phyloP scores from a whole-genome alignment of 1,140 invertebrate genomes.

The Drosophila ohnishii region DNA sequence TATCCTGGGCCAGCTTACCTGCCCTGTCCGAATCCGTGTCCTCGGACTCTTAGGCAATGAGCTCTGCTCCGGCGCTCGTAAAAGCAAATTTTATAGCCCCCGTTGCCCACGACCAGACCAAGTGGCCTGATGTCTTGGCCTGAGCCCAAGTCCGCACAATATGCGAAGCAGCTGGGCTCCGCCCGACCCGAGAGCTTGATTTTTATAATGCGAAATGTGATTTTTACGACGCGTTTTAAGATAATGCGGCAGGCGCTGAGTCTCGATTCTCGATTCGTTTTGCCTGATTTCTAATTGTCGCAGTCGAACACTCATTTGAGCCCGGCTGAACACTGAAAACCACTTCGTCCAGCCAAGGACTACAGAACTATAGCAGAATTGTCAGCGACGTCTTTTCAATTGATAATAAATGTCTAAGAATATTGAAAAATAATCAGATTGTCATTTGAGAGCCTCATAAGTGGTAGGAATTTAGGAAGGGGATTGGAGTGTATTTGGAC shows the following conservation, averaged over 20 bases:
- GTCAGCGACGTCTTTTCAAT: neutral
- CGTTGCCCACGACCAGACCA: slow-evolving; percentile 35
- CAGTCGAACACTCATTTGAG: slow-evolving; percentile 51
- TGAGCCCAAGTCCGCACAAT: slow-evolving; percentile 29
- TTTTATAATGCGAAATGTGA: slow-evolving; percentile 80
- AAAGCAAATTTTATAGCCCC: slow-evolving; percentile 73
- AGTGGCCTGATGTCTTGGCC: slow-evolving; percentile 24
- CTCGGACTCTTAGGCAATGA: slow-evolving; percentile 52
- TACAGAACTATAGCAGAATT: slow-evolving; percentile 2
- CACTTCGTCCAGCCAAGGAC: slow-evolving; percentile 21
- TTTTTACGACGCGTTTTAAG: slow-evolving; percentile 77
- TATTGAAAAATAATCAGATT: slow-evolving; percentile 4
- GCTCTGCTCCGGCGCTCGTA: slow-evolving; percentile 57
- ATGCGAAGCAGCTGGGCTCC: slow-evolving; percentile 60
- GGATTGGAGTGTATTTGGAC: neutral
- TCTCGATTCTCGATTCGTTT: slow-evolving; percentile 45
- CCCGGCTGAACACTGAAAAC: slow-evolving; percentile 46
- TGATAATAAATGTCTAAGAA: slow-evolving; percentile 8
- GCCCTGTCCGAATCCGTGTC: slow-evolving; percentile 24
- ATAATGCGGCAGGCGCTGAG: slow-evolving; percentile 62
- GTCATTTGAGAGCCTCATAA: neutral
- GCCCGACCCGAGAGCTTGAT: slow-evolving; percentile 30
- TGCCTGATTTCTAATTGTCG: slow-evolving; percentile 72
- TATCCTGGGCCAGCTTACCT: slow-evolving; percentile 54
- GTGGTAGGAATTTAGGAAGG: neutral